These are phyloP conservation scores for Acropora yongei DNA, from an alignment of 64 coral and sea anemone genomes.

Conservation along the genomic window DNA sequence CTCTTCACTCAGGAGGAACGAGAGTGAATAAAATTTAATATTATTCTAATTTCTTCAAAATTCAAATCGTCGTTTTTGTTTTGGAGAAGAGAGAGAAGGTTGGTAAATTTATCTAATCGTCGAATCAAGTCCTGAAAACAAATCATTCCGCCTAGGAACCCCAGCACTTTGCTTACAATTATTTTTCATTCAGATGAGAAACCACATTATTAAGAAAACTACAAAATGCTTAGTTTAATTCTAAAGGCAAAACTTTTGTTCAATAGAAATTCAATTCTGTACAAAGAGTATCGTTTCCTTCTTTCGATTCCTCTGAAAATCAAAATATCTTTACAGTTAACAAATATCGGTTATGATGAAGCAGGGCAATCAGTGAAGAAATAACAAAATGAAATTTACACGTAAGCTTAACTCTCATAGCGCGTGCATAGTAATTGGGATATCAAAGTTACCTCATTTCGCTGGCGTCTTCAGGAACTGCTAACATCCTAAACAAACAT, in stretches of 20 bases:
- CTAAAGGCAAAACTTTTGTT: not conserved
- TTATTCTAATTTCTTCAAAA: too few species aligned
- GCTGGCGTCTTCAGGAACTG: constrained; percentile 26
- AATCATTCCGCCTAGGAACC: too few species aligned
- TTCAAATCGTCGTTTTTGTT: too few species aligned
- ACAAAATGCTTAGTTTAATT: not conserved
- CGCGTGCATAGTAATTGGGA: constrained; percentile 26
- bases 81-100: too few species aligned
- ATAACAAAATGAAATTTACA: not conserved
- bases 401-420: too few species aligned
- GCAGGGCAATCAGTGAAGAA: not conserved
- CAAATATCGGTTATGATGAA: not conserved
- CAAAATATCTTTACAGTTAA: not conserved
- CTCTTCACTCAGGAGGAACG: too few species aligned
- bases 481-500: constrained; percentile 34
- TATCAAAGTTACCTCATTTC: constrained; percentile 38
- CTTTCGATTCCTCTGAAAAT: not conserved
- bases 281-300: not conserved
- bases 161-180: too few species aligned
- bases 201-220: not conserved
- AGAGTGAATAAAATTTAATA: too few species aligned
- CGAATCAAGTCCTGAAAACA: too few species aligned
- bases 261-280: not conserved
- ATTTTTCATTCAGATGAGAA: not conserved
- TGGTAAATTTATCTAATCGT: too few species aligned